Percentiles rank a stretch among this genome's conserved stretches.
phyloP scores from a whole-genome alignment of 2,888 invertebrate species.

The Cataglyphis cursor region DNA sequence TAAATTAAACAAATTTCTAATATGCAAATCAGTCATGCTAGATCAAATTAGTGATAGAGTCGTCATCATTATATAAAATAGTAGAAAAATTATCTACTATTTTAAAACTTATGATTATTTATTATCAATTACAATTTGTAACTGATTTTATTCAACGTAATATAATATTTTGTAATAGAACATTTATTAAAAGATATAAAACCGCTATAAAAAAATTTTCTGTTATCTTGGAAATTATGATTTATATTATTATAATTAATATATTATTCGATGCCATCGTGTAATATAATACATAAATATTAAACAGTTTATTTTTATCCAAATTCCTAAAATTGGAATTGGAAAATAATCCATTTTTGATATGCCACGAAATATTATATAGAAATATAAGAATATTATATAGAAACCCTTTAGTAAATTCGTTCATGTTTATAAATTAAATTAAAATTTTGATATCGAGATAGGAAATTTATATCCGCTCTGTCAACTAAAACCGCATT shows the following conservation, averaged over 20 bases:
- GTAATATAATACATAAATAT: neutral
- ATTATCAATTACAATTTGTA: neutral
- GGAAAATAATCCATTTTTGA: neutral
- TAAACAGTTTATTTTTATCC: neutral
- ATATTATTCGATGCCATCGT: neutral
- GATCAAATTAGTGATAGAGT: neutral
- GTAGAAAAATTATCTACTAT: neutral
- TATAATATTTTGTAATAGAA: neutral
- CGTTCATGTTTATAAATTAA: neutral
- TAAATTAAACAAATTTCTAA: conserved; percentile 27
- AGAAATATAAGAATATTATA: neutral
- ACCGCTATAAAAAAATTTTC: neutral
- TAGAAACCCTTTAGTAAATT: neutral
- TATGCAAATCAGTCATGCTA: neutral
- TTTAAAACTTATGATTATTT: neutral
- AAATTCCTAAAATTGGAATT: conserved; percentile 1
- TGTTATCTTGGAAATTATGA: neutral
- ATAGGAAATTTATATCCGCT: neutral
- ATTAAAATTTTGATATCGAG: neutral
- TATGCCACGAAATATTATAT: neutral
- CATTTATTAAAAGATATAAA: neutral
- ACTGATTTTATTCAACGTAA: neutral
- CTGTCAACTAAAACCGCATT: neutral
- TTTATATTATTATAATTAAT: neutral
- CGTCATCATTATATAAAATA: neutral